Conservation (phyloP, 2,797 vertebrate species). For the Notolabrus celidotus region DNA sequence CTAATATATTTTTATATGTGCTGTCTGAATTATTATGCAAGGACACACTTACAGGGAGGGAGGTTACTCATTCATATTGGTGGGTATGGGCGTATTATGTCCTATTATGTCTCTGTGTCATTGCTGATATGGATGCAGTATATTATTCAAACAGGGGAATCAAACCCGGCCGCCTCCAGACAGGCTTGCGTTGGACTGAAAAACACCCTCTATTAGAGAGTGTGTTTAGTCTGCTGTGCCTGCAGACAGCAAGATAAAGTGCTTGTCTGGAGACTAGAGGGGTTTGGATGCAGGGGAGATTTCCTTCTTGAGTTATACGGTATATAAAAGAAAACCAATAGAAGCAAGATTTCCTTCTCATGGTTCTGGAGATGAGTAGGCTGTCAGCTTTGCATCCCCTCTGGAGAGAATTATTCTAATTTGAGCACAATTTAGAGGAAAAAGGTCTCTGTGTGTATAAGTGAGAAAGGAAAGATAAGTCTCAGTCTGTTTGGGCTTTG, state of each 20-base stretch:
- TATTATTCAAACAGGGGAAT: conserved; percentile 56
- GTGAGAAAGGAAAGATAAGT: conserved; percentile 10
- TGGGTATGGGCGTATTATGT: conserved; percentile 23
- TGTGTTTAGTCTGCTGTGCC: conserved; percentile 71
- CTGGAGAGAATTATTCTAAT: conserved; percentile 50
- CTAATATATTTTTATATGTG: conserved; percentile 17
- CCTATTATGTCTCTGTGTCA: conserved; percentile 47
- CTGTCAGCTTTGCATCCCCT: conserved; percentile 45
- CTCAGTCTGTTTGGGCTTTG: conserved; percentile 30
- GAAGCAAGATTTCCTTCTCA: conserved; percentile 31
- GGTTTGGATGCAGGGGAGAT: conserved; percentile 55
- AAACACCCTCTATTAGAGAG: conserved; percentile 60
- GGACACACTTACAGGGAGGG: conserved; percentile 16
- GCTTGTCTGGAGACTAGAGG: conserved; percentile 58
- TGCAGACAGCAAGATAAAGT: conserved; percentile 74
- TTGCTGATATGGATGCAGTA: conserved; percentile 40
- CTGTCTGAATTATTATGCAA: conserved; percentile 19
- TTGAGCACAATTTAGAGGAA: conserved; percentile 44
- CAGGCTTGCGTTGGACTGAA: conserved; percentile 52
- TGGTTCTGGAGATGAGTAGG: conserved; percentile 49
- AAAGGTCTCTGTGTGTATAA: not conserved
- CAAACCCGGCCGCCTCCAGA: conserved; percentile 51
- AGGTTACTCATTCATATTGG: conserved; percentile 6
- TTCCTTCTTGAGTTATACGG: conserved; percentile 68
- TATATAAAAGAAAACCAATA: conserved; percentile 51